phyloP scores from a whole-genome alignment of 2,888 invertebrate genomes.

The Volucella bombylans region DNA sequence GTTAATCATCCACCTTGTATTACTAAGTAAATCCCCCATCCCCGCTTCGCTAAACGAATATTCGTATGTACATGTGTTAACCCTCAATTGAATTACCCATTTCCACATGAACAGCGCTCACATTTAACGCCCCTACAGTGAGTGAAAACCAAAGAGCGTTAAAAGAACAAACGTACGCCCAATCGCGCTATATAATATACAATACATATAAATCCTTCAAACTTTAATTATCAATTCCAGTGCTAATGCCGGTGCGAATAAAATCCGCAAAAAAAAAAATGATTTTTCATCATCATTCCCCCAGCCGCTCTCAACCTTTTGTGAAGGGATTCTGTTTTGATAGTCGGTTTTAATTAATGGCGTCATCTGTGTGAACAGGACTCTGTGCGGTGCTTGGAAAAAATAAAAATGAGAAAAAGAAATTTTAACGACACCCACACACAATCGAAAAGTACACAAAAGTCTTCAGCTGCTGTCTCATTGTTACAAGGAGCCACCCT shows the following conservation, averaged over 20 bases:
- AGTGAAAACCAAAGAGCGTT: slow-evolving; percentile 3
- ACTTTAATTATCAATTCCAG: slow-evolving; percentile 56
- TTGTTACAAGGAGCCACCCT: slow-evolving; percentile 45
- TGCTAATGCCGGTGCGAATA: slow-evolving; percentile 52
- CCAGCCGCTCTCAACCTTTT: not conserved
- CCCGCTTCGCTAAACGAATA: not conserved
- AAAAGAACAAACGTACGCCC: not conserved
- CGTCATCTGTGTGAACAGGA: slow-evolving; percentile 70
- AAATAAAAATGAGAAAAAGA: slow-evolving; percentile 33
- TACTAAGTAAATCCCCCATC: not conserved
- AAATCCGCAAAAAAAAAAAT: slow-evolving; percentile 35
- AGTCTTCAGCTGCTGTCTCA: slow-evolving; percentile 53
- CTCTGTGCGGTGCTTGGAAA: slow-evolving; percentile 28
- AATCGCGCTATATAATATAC: slow-evolving; percentile 9
- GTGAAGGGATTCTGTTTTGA: slow-evolving; percentile 22
- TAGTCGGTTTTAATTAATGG: slow-evolving; percentile 61
- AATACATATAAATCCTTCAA: slow-evolving; percentile 37
- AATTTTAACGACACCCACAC: slow-evolving; percentile 41
- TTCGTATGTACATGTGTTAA: not conserved
- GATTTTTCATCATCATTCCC: slow-evolving; percentile 5
- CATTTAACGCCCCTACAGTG: slow-evolving; percentile 24
- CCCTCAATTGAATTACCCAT: slow-evolving; percentile 37
- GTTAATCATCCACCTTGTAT: not conserved
- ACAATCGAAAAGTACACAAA: slow-evolving; percentile 31
- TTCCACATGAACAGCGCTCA: slow-evolving; percentile 27